Conservation (phyloP, 2,113 vertebrate genomes). For the Pagrus major region DNA sequence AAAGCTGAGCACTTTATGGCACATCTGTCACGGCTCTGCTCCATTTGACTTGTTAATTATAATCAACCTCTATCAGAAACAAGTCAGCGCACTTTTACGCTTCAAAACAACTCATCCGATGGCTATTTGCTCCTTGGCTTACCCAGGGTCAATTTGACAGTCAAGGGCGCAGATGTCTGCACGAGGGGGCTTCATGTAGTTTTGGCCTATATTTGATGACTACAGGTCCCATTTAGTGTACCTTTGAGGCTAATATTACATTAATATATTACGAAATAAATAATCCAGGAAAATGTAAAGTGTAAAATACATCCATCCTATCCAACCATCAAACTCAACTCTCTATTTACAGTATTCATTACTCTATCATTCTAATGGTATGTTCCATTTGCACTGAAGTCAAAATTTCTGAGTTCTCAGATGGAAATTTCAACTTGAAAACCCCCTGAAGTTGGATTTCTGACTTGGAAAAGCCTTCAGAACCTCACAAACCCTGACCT, state of each 20-base stretch:
- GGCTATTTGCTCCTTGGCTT: slow-evolving; percentile 56
- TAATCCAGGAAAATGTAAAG: background rate
- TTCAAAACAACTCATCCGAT: slow-evolving; percentile 60
- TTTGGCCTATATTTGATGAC: slow-evolving; percentile 35
- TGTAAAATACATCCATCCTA: background rate
- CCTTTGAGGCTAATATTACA: background rate
- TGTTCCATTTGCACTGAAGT: no score
- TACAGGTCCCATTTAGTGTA: background rate
- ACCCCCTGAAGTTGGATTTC: no score
- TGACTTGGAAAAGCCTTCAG: no score
- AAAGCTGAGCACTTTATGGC: slow-evolving; percentile 68
- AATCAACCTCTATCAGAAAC: slow-evolving; percentile 78
- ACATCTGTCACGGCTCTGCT: slow-evolving; percentile 83
- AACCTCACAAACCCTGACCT: no score
- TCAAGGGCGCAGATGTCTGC: slow-evolving; percentile 56
- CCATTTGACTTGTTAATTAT: slow-evolving; percentile 84
- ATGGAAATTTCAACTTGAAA: no score
- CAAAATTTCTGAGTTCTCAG: no score
- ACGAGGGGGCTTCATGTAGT: background rate
- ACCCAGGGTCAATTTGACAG: slow-evolving; percentile 28
- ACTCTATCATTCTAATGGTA: background rate
- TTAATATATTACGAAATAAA: background rate
- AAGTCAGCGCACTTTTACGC: slow-evolving; percentile 54
- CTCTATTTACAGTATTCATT: background rate
- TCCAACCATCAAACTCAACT: background rate